These are phyloP conservation scores for Typhlichthys subterraneus DNA, from an alignment of 2,797 vertebrate genomes.

Conservation along the genomic window DNA sequence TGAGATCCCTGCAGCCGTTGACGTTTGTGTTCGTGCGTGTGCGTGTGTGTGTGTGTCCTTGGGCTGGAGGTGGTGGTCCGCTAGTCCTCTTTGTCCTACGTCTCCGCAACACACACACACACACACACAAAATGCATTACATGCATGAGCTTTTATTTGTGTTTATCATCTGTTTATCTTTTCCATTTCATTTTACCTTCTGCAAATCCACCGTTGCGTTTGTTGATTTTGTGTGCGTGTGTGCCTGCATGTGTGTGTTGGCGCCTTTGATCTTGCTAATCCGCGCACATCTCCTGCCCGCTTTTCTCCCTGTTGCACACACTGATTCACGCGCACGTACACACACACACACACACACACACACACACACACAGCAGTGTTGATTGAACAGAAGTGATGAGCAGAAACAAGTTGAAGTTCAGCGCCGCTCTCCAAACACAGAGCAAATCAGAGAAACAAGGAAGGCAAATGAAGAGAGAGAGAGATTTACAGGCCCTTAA, in stretches of 20 bases:
- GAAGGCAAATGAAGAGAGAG: slow-evolving; percentile 45
- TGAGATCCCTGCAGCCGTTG: slow-evolving; percentile 68
- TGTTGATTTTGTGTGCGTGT: slow-evolving; percentile 32
- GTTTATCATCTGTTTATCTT: neutral
- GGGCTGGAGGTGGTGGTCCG: slow-evolving; percentile 28
- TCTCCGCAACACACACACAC: slow-evolving; percentile 12
- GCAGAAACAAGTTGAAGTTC: slow-evolving; percentile 7
- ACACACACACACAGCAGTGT: slow-evolving; percentile 36
- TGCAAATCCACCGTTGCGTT: slow-evolving; percentile 45
- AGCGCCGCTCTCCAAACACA: no score
- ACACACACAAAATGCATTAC: slow-evolving; percentile 16
- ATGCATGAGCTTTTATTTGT: neutral
- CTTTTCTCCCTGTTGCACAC: slow-evolving; percentile 40
- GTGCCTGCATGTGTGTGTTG: slow-evolving; percentile 62
- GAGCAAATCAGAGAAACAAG: slow-evolving; percentile 16
- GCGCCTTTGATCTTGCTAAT: slow-evolving; percentile 78
- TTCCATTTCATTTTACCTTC: slow-evolving; percentile 37
- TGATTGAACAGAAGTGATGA: slow-evolving; percentile 1
- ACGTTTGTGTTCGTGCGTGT: slow-evolving; percentile 72
- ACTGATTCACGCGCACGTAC: neutral
- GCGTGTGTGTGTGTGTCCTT: slow-evolving; percentile 52
- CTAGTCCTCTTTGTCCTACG: neutral
- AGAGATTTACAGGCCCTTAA: slow-evolving; percentile 47
- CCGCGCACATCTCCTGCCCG: slow-evolving; percentile 55
- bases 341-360: slow-evolving; percentile 2